These are phyloP conservation scores for Hirtodrosophila duncani DNA, from an alignment of 2,888 invertebrate species.

Conservation along the genomic window DNA sequence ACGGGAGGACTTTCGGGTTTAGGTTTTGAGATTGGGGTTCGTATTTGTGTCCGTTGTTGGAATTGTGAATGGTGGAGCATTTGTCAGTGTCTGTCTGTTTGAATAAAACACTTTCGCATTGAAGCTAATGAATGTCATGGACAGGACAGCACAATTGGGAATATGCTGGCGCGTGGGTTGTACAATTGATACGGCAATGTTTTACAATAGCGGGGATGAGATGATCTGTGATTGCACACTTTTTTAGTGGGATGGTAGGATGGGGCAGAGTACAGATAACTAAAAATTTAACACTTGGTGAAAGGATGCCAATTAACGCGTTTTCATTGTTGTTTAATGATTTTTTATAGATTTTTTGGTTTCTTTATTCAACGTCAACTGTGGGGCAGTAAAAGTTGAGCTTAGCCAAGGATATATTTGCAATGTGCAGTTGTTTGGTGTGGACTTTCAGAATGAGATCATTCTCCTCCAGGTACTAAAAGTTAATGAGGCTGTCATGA, in stretches of 20 bases:
- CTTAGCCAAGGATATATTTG: no score
- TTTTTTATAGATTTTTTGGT: no score
- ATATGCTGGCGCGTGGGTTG: constrained; percentile 24
- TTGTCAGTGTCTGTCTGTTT: constrained; percentile 6
- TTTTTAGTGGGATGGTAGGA: background rate
- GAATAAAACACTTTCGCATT: constrained; percentile 40
- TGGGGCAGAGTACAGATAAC: no score
- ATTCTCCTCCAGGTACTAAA: no score
- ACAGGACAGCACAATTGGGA: constrained; percentile 20
- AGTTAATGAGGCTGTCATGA: no score
- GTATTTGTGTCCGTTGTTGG: constrained; percentile 22
- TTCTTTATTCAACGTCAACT: no score
- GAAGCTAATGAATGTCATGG: constrained; percentile 47
- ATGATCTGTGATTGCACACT: background rate
- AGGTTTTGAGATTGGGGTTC: constrained; percentile 27
- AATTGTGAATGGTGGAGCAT: background rate
- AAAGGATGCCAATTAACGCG: no score
- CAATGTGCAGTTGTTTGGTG: no score
- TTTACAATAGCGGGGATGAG: background rate
- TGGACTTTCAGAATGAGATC: no score
- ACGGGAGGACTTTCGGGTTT: constrained; percentile 9
- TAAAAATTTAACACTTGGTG: no score
- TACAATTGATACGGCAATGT: constrained; percentile 1
- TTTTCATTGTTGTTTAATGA: no score
- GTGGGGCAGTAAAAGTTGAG: no score